Percentiles rank a stretch among this genome's conserved stretches.
Conservation (phyloP, 2,888 invertebrate genomes). For the Caenorhabditis sp. region DNA sequence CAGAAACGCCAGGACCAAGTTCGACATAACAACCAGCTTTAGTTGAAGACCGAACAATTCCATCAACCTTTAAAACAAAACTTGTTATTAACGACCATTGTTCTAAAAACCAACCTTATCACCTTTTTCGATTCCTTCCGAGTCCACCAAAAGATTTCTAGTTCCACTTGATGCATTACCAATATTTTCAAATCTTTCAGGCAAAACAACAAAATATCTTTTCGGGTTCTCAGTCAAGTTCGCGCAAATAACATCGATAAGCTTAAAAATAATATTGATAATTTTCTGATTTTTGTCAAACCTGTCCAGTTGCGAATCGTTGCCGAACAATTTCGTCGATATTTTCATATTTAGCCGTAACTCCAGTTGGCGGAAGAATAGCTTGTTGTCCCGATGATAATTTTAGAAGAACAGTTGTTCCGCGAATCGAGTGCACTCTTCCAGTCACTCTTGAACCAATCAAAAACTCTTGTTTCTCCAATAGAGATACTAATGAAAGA, state of each 20-base stretch:
- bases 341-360: conserved; percentile 38
- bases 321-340: conserved; percentile 23
- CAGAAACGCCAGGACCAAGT: conserved; percentile 41
- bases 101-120: background rate
- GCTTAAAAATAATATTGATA: background rate
- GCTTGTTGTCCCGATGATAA: conserved; percentile 44
- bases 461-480: conserved; percentile 5
- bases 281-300: background rate
- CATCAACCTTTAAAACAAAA: conserved; percentile 31
- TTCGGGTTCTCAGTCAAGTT: conserved; percentile 17
- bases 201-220: conserved; percentile 24
- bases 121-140: conserved; percentile 2
- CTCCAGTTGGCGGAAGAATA: conserved; percentile 38
- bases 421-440: conserved; percentile 17
- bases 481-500: conserved; percentile 1
- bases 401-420: conserved; percentile 20
- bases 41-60: conserved; percentile 24
- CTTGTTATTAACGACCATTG: too few relatives aligned
- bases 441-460: conserved; percentile 19
- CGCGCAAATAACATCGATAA: conserved; percentile 26
- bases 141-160: background rate
- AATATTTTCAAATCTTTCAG: conserved; percentile 7
- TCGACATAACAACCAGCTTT: conserved; percentile 31
- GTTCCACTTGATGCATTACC: background rate
- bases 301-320: conserved; percentile 19